Base-by-base conservation (phyloP, 2,888 invertebrate genomes). In the Lomographa bimaculata region DNA sequence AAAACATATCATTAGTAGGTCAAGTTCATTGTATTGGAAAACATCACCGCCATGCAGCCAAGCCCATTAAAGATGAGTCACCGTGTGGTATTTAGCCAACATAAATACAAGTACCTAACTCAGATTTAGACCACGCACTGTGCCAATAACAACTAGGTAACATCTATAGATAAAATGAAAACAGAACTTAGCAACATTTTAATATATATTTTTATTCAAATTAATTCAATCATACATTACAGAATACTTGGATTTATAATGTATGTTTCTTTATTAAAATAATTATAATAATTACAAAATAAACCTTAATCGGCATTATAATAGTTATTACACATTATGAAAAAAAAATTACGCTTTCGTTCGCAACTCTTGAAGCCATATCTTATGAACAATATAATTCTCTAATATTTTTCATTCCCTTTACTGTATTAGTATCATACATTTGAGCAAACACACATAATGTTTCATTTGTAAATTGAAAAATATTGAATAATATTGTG, bases 131-230 rank as follows among this genome's bases (percentile, higher is more conserved):
- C n/a, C 10, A 3, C 0, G n/a, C 17, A 19, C 37, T 3, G 16
- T 34, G 34, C 33, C 28, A 24, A 34, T 32, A 39, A 23, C 23
- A 28, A n/a, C 14, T 28, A 14, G 28, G 26, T 11, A 9, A 21
- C 4, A 3, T 6, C 20, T 33, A 21, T 68, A 55, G 74, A 69
- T 72, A 69, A 69, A 40, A 40, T 40, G 10, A 75, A 83, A 80
- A 75, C 77, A 77, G 63, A 71, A 66, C 66, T 82, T 85, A 84
- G 84, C 84, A 89, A 90, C 89, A 89, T 89, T 90, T 90, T 89
- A 84, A 89, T 90, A 90, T 89, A 89, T 89, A 89, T 87, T 89
- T 87, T 90, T 90, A 89, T 87, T 90, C 78, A 89, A 90, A 89
- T 89, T 75, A 89, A 90, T 84, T 84, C 75, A 86, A 84, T 86